Conservation (phyloP, 2,888 invertebrate species). For the Parelbella ahira region DNA sequence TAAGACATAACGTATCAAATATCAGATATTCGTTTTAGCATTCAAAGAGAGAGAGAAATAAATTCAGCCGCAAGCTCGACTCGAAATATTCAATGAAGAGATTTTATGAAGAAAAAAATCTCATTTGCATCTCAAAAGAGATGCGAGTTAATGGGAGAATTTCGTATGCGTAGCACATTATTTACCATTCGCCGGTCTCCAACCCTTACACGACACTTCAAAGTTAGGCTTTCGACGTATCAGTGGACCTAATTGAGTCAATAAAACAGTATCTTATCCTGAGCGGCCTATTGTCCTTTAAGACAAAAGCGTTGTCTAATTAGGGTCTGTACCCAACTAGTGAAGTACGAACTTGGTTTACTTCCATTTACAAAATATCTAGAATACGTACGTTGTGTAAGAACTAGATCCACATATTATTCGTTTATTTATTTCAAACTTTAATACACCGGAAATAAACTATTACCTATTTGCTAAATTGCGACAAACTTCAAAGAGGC, state of each 20-base stretch:
- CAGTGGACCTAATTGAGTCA: conserved; percentile 29
- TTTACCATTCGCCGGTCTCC: conserved; percentile 54
- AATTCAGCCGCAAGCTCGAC: conserved; percentile 61
- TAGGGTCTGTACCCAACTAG: conserved; percentile 17
- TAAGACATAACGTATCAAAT: conserved; percentile 21
- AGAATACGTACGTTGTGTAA: too few species aligned
- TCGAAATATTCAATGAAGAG: conserved; percentile 74
- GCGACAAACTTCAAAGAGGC: too few species aligned
- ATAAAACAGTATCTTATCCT: conserved; percentile 26
- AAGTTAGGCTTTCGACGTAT: conserved; percentile 38
- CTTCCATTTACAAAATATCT: conserved; percentile 15
- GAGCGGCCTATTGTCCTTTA: conserved; percentile 25
- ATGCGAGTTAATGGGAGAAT: conserved; percentile 67
- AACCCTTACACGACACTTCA: conserved; percentile 63
- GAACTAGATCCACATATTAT: too few species aligned
- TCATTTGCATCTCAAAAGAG: conserved; percentile 77
- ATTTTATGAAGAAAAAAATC: conserved; percentile 64
- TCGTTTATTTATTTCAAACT: too few species aligned
- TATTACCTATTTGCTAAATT: too few species aligned
- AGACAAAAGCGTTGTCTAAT: conserved; percentile 22
- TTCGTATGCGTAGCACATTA: conserved; percentile 70
- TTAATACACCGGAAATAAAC: too few species aligned
- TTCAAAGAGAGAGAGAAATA: conserved; percentile 53
- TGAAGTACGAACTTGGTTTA: conserved; percentile 8
- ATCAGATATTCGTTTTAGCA: conserved; percentile 42